These are phyloP conservation scores for Cinara cedri DNA, from an alignment of 2,888 invertebrate genomes.

Conservation along the genomic window DNA sequence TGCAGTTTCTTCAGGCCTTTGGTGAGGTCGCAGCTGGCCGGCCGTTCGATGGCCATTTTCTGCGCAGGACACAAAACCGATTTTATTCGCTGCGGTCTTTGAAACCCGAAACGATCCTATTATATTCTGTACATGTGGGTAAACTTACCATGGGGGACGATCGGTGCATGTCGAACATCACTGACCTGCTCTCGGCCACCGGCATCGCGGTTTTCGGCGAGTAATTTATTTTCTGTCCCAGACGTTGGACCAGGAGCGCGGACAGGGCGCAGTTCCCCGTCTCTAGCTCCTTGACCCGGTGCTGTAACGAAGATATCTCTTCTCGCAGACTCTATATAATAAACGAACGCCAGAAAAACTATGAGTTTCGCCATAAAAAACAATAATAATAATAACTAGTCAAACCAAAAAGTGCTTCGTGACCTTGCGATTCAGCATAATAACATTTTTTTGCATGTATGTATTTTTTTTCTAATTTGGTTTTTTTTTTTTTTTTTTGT, in stretches of 20 bases:
- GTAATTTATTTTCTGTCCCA: constrained; percentile 65
- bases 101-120: no score
- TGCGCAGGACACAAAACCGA: background rate
- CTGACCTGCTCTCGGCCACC: constrained; percentile 47
- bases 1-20: constrained; percentile 40
- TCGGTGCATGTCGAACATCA: constrained; percentile 46
- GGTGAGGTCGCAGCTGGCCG: constrained; percentile 59
- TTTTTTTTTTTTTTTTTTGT: no score
- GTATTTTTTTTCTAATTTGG: no score
- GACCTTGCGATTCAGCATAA: no score
- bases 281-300: constrained; percentile 78
- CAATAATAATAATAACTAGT: no score
- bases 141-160: constrained; percentile 43
- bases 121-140: no score
- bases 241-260: constrained; percentile 72
- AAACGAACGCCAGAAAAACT: constrained; percentile 59
- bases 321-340: constrained; percentile 82
- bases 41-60: constrained; percentile 58
- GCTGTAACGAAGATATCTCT: constrained; percentile 76
- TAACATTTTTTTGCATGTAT: no score
- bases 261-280: constrained; percentile 78
- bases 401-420: no score
- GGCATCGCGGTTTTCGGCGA: constrained; percentile 60
- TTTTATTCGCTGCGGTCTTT: no score
- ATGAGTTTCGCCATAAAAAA: no score